Percentiles rank a stretch among this genome's conserved stretches.
phyloP scores from a whole-genome alignment of 2,113 vertebrate genomes.

The Paracanthobrama guichenoti region DNA sequence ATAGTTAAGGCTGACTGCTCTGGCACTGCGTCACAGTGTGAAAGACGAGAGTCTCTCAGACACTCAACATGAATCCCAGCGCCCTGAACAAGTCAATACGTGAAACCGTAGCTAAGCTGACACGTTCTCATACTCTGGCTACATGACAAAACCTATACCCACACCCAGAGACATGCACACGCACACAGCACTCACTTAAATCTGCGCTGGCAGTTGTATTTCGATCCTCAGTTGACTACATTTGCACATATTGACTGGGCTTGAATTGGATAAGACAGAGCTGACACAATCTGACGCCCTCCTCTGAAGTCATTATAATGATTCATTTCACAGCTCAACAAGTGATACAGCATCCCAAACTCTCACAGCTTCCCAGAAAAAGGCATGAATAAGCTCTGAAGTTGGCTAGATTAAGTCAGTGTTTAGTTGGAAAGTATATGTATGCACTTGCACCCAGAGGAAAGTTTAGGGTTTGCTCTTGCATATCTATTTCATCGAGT shows the following conservation, averaged over 20 bases:
- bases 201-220: constrained; percentile 30
- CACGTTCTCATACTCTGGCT: constrained; percentile 30
- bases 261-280: constrained; percentile 46
- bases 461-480: neutral
- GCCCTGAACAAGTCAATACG: constrained; percentile 14
- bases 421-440: neutral
- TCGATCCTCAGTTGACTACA: constrained; percentile 37
- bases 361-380: constrained; percentile 23
- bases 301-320: constrained; percentile 49
- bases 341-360: constrained; percentile 8
- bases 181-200: constrained; percentile 17
- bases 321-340: constrained; percentile 43
- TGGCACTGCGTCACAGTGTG: constrained; percentile 50
- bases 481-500: neutral
- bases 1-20: constrained; percentile 56
- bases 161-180: constrained; percentile 37
- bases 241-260: neutral
- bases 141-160: constrained; percentile 5
- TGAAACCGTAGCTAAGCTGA: constrained; percentile 25
- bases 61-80: constrained; percentile 17
- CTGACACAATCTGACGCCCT: constrained; percentile 42
- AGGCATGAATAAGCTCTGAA: neutral
- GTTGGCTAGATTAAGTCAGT: neutral
- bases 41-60: constrained; percentile 15
- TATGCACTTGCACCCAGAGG: neutral